phyloP scores from a whole-genome alignment of 2,888 invertebrate genomes.

The Nomada fucata region DNA sequence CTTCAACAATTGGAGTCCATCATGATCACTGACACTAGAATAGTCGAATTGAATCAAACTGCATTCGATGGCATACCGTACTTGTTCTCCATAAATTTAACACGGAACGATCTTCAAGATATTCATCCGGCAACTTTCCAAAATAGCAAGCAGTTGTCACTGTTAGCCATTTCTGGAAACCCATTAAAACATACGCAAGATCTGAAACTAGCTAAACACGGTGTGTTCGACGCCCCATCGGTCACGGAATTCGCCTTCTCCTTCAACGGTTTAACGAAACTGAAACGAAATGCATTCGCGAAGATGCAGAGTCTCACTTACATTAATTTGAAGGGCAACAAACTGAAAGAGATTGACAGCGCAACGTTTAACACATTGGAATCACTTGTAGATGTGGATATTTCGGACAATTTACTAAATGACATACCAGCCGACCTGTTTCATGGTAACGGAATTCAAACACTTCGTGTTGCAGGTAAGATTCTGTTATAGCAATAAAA shows the following conservation, averaged over 20 bases:
- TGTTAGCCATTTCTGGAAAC: conserved; percentile 89
- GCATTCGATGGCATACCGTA: conserved; percentile 89
- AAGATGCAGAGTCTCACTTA: conserved; percentile 88
- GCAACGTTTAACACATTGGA: conserved; percentile 87
- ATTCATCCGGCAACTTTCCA: conserved; percentile 90
- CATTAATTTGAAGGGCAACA: conserved; percentile 89
- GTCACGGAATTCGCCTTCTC: conserved; percentile 90
- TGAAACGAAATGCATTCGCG: conserved; percentile 88
- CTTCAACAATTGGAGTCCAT: conserved; percentile 88
- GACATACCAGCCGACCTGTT: conserved; percentile 88
- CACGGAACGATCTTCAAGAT: conserved; percentile 88
- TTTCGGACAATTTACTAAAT: conserved; percentile 89
- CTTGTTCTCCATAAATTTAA: conserved; percentile 89
- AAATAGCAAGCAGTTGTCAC: conserved; percentile 87
- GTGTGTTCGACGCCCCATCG: conserved; percentile 87
- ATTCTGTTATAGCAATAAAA: not conserved
- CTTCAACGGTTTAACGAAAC: conserved; percentile 88
- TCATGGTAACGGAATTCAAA: conserved; percentile 88
- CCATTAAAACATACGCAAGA: conserved; percentile 84
- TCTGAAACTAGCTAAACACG: conserved; percentile 81
- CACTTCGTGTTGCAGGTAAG: conserved; percentile 84
- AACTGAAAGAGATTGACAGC: conserved; percentile 87
- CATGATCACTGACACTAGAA: conserved; percentile 89
- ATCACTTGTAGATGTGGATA: conserved; percentile 89
- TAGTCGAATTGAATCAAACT: conserved; percentile 87